These are phyloP conservation scores for Papilio machaon DNA, from an alignment of 1,140 invertebrate genomes.

Conservation along the genomic window DNA sequence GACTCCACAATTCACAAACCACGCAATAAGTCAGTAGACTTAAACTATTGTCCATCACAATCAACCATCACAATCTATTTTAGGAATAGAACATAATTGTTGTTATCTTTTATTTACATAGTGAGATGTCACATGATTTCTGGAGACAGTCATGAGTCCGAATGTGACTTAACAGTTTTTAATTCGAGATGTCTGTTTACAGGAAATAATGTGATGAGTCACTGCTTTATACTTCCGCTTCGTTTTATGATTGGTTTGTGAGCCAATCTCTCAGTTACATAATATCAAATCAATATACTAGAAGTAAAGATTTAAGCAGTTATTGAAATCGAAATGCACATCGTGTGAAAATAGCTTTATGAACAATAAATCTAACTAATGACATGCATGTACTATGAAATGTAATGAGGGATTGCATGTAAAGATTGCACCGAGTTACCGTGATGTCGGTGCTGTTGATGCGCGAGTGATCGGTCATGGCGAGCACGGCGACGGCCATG, in stretches of 20 bases:
- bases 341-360: too few species aligned
- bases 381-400: background rate
- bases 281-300: background rate
- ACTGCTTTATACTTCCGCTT: background rate
- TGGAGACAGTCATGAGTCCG: background rate
- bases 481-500: slow-evolving; percentile 69
- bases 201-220: background rate
- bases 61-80: background rate
- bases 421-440: slow-evolving; percentile 41
- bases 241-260: background rate
- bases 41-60: background rate
- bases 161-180: background rate
- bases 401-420: background rate
- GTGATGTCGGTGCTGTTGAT: slow-evolving; percentile 52
- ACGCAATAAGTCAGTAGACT: background rate
- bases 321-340: too few species aligned
- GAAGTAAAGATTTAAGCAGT: too few species aligned
- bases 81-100: background rate
- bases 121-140: background rate
- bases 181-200: background rate
- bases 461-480: slow-evolving; percentile 60
- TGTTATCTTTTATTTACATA: background rate
- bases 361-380: background rate
- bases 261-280: background rate
- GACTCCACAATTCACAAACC: background rate